phyloP scores from a whole-genome alignment of 2,888 invertebrate genomes.

The Griposia aprilina region DNA sequence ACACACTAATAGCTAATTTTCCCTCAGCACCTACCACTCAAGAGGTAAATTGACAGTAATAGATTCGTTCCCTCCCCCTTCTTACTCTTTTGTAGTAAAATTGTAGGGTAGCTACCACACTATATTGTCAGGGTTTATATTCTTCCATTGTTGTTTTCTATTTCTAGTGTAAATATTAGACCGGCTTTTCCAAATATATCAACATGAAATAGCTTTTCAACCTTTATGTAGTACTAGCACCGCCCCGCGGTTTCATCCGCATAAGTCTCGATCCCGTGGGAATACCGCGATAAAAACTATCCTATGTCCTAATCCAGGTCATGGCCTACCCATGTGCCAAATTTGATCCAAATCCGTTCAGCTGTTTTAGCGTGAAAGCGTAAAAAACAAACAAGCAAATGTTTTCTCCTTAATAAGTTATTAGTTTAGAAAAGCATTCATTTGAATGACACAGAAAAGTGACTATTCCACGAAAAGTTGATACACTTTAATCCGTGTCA shows the following conservation, averaged over 20 bases:
- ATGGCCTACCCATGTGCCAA: too few species aligned
- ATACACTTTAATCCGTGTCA: neutral
- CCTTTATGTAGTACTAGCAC: neutral
- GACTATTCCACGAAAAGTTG: slow-evolving; percentile 1
- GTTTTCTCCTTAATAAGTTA: too few species aligned
- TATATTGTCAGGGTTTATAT: slow-evolving; percentile 52
- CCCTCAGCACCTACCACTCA: slow-evolving; percentile 76
- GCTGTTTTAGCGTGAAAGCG: too few species aligned
- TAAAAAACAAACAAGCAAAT: too few species aligned
- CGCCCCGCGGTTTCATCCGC: too few species aligned
- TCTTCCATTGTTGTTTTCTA: slow-evolving; percentile 54
- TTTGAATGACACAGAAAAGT: slow-evolving; percentile 19
- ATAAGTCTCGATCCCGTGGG: too few species aligned
- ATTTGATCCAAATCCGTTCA: too few species aligned
- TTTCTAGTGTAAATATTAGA: neutral
- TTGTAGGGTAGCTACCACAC: slow-evolving; percentile 20
- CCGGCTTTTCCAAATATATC: neutral
- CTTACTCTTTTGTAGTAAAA: slow-evolving; percentile 64
- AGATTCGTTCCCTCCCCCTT: slow-evolving; percentile 77
- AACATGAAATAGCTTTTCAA: slow-evolving; percentile 4
- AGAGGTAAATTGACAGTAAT: slow-evolving; percentile 81
- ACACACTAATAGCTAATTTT: slow-evolving; percentile 81
- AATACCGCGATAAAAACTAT: too few species aligned
- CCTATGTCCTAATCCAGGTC: too few species aligned
- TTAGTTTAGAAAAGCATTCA: neutral